Base-by-base conservation (phyloP, 2,113 vertebrate genomes). In the Hippoglossus stenolepis region DNA sequence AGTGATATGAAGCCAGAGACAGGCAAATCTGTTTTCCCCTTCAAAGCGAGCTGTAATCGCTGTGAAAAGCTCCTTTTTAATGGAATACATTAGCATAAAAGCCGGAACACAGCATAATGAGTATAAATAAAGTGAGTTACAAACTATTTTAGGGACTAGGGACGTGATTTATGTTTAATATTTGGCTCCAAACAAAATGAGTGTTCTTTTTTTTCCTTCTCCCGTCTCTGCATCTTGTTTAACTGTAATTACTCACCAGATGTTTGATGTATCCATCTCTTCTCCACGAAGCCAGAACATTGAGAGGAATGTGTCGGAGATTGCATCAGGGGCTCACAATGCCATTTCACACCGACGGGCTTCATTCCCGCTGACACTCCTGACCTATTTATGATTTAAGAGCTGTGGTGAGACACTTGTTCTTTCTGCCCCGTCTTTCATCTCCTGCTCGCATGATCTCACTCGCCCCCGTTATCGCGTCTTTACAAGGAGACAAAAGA, bases 371-470 rank as follows among this genome's bases (percentile, higher is more conserved):
- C 64, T 80, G 87, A 89, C 88, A 87, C 83, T 75, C 62, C 80
- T 85, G 87, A 91, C 90, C 90, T 82, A 87, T 89, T 92, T 92
- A 67, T 90, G 90, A 85, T 90, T 83, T 90, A 88, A 90, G 83
- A 85, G 87, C 76, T 14, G 23, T 17, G 58, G 70, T 75, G 38
- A 43, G 79, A 83, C 79, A 80, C 85, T 76, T 38, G 43, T 79
- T 73, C 78, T 75, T 75, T 82, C 73, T 71, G 56, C 65, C 75
- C 75, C n/a, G 78, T 85, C 85, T 85, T 86, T 84, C 77, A 84
- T 85, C 78, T 79, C 31, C 35, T 54, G 17, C 65, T 83, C 59
- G 26, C 85, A 74, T 83, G 75, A 85, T 85, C 84, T 80, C 83
- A 65, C 84, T 71, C 67, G 56, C 58, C 82, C 71, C 77, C 78